These are phyloP conservation scores for Nomada lathburiana DNA, from an alignment of 2,888 invertebrate species.

Conservation along the genomic window DNA sequence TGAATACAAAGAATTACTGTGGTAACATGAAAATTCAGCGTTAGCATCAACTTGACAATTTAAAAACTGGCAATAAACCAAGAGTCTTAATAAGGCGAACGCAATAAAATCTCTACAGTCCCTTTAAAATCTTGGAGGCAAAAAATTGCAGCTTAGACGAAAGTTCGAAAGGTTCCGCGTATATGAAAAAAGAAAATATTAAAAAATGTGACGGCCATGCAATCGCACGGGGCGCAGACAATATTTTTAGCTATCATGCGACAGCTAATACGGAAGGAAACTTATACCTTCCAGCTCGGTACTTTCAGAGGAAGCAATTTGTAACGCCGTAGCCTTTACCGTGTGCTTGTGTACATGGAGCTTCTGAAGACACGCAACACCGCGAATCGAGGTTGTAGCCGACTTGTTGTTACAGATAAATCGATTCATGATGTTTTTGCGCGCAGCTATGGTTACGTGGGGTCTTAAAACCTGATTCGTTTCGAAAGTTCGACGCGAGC, in stretches of 20 bases:
- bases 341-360: too few relatives aligned
- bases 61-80: neutral
- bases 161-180: neutral
- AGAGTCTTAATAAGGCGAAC: neutral
- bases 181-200: neutral
- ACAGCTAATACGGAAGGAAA: constrained; percentile 7
- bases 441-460: constrained; percentile 2
- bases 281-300: neutral
- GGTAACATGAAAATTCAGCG: too few relatives aligned
- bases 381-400: constrained; percentile 14
- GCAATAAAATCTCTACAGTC: neutral
- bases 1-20: too few relatives aligned
- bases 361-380: neutral
- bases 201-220: neutral
- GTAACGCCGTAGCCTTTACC: neutral
- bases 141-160: neutral
- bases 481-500: constrained; percentile 31
- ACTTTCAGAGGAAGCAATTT: constrained; percentile 24
- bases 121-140: neutral
- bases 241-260: constrained; percentile 9
- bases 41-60: too few relatives aligned
- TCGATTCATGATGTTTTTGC: constrained; percentile 24
- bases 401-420: constrained; percentile 20
- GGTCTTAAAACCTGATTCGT: constrained; percentile 16
- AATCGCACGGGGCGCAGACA: neutral